These are phyloP conservation scores for Tupaia tana DNA, from an alignment of 2,113 vertebrate species.

Conservation along the genomic window DNA sequence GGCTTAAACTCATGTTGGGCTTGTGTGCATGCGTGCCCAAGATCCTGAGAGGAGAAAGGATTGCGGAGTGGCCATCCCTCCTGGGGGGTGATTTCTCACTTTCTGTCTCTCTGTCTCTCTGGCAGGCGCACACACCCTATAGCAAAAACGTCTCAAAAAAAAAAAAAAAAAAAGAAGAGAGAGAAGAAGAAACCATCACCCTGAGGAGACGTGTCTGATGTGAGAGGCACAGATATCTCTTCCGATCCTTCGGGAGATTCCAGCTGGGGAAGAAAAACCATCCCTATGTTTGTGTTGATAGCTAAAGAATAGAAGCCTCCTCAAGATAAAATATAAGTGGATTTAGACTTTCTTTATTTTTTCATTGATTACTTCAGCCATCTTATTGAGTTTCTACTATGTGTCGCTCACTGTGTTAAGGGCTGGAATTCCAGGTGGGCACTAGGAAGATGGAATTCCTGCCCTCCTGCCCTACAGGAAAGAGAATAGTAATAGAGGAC, in stretches of 20 bases:
- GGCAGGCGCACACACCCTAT: too few relatives aligned
- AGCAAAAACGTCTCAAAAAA: too few relatives aligned
- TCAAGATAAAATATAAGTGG: background rate
- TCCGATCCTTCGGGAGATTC: background rate
- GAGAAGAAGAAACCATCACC: background rate
- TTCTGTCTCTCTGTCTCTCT: too few relatives aligned
- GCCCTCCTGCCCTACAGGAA: background rate
- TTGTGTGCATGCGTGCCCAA: too few relatives aligned
- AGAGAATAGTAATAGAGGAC: background rate
- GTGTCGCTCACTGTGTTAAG: background rate
- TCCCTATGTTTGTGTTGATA: background rate
- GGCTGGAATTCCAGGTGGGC: background rate
- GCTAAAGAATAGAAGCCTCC: background rate
- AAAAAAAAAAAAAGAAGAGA: background rate
- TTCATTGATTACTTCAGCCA: background rate
- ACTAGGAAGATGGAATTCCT: background rate
- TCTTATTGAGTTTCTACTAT: background rate
- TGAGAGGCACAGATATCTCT: accelerated
- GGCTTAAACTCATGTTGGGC: too few relatives aligned
- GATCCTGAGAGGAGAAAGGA: too few relatives aligned
- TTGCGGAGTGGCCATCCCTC: too few relatives aligned
- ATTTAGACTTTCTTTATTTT: background rate
- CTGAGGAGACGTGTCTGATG: background rate
- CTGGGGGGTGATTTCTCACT: too few relatives aligned
- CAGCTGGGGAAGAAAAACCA: background rate